Evolutionary conservation across 2,797 vertebrate species (phyloP), one percentile per base, ranked within the genome.

Genomic region (Austrolebias charrua): DNA sequence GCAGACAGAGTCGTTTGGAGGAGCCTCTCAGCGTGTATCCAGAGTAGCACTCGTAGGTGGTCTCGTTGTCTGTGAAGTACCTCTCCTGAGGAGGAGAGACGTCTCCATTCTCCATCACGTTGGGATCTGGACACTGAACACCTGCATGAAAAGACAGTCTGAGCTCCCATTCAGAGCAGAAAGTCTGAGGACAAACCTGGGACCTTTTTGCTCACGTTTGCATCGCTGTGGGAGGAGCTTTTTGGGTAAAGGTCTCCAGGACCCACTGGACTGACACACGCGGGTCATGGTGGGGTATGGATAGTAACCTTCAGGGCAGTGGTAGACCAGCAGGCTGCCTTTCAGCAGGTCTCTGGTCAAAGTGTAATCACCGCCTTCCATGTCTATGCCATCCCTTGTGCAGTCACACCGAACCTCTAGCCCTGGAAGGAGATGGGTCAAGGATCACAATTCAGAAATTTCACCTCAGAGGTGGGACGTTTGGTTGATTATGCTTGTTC

Each of bases 301-400:
- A 55, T 93, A 94, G 4, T 44, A 78, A 9, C 84, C 87, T 2
- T 73, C 48, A 0, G 83, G 73, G 58, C 94, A 95, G 1, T 64
- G 47, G 71, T 94, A 95, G 61, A 79, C 55, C 71, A 94, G 62
- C 54, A 63, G 6, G 56, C 93, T 95, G 64, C 76, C 82, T 1
- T 2, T 29, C 0, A 12, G 2, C 72, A 90, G 71, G 33, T 83
- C 55, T 0, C 84, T 78, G 16, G 90, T 92, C 51, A 95, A 68
- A 1, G 73, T 85, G 77, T 85, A 92, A 40, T 9, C 0, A 9
- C 92, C 92, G 1, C 88, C 86, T 0, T 59, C 1, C 14, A 94
- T 93, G 15, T 81, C 9, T 20, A 94, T 40, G 0, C 75, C 63
- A 0, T 13, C 1, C 0, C 38, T 11, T 1, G 61, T 55, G 62